Evolutionary conservation across 2,113 vertebrate genomes (phyloP), one percentile per base, ranked within the genome.

Genomic region (Otis tarda): DNA sequence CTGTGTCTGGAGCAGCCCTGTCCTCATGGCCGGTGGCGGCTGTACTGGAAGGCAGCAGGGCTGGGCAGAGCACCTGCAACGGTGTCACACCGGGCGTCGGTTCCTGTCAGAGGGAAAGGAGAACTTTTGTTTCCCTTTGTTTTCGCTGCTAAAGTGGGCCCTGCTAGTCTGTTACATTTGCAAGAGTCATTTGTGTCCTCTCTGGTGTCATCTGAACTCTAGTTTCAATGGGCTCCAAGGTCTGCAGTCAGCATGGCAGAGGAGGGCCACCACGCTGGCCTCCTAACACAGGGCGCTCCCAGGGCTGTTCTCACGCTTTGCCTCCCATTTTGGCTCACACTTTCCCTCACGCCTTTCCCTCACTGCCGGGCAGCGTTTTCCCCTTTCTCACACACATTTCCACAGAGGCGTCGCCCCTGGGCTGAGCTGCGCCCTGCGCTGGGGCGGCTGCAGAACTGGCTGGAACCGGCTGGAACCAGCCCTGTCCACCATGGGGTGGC

Each of bases 31-130:
- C 0, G 2, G 27, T 1, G 14, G 55, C 2, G 8, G 43, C 52
- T 8, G 16, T 35, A 52, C 30, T 19, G 59, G 33, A 24, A 68
- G 63, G 61, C 1, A 2, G 45, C 52, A 31, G 77, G 68, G 30
- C 10, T 1, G 5, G 37, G 45, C 43, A 37, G 27, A 57, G 35
- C 35, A 50, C 33, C 59, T 25, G 43, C 37, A 23, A 7, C 28
- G 22, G 18, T 2, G 1, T 64, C 57, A 16, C 5, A 5, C 41
- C 43, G 31, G 31, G 22, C 1, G 0, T 41, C 50, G 25, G n/a
- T 35, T 50, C 43, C 68, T 50, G 41, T 41, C 21, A n/a, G 57
- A 43, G 43, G 21, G 43, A 45, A 8, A 47, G 22, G 37, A 43
- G 35, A 47, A 47, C 7, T 47, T 56, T 30, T 49, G 35, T 57